These are phyloP conservation scores for Dasyurus viverrinus DNA, from an alignment of 2,113 vertebrate species.

Conservation along the genomic window DNA sequence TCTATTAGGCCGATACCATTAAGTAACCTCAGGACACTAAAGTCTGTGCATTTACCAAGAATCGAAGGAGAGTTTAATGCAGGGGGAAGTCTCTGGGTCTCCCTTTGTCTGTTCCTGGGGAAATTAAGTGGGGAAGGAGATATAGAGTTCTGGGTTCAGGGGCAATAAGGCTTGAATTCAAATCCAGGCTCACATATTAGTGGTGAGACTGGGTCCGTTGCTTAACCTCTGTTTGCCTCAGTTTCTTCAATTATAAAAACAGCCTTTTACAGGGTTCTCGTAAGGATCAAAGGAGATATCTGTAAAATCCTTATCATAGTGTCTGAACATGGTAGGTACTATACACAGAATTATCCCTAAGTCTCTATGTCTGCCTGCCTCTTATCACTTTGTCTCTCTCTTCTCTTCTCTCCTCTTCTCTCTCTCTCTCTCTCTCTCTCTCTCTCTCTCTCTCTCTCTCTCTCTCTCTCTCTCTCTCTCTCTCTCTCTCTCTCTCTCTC, in stretches of 20 bases:
- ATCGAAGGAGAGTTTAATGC: background rate
- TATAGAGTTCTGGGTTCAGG: background rate
- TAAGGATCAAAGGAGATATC: background rate
- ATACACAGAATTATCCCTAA: background rate
- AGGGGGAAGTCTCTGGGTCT: background rate
- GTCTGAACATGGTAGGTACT: background rate
- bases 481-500: no score
- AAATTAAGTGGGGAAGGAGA: background rate
- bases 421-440: no score
- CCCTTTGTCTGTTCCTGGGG: background rate
- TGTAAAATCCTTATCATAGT: background rate
- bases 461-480: background rate
- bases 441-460: no score
- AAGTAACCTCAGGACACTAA: background rate
- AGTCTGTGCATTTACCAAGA: background rate
- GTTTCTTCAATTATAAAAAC: background rate
- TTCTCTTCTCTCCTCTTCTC: no score
- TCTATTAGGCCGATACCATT: background rate
- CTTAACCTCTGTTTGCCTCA: background rate
- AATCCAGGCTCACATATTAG: background rate
- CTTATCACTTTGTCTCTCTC: no score
- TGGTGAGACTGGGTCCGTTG: background rate
- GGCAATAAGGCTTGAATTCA: background rate
- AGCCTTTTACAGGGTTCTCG: background rate
- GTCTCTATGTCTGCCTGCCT: background rate